A percentile compares a stretch with the other conserved stretches of the same genome.
These are phyloP conservation scores for Hirundichthys speculiger DNA, from an alignment of 2,113 vertebrate species.

Conservation along the genomic window DNA sequence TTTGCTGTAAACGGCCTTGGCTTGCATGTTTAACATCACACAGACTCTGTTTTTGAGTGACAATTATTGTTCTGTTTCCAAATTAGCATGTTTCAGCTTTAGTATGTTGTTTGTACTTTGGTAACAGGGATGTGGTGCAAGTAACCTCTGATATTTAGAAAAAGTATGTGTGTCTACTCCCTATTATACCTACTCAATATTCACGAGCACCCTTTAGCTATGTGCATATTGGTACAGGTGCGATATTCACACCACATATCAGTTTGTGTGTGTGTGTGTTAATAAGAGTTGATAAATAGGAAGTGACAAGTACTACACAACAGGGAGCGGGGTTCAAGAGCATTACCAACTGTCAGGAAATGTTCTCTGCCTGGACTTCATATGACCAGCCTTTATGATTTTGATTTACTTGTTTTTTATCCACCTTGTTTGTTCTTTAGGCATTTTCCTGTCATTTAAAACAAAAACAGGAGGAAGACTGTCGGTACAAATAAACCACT, in stretches of 20 bases:
- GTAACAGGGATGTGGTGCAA: constrained; percentile 9
- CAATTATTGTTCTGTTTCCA: constrained; percentile 20
- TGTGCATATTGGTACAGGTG: constrained; percentile 54
- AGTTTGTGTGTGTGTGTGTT: constrained; percentile 26
- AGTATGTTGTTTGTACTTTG: constrained; percentile 13
- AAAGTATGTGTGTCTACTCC: constrained; percentile 1
- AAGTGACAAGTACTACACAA: constrained; percentile 40
- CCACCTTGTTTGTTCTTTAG: neutral
- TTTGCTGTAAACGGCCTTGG: constrained; percentile 25
- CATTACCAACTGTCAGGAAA: constrained; percentile 48
- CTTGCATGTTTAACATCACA: constrained; percentile 35
- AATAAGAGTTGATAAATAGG: constrained; percentile 55
- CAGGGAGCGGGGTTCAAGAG: constrained; percentile 44
- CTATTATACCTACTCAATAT: constrained; percentile 27
- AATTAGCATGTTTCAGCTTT: constrained; percentile 12
- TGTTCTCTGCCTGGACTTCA: constrained; percentile 10
- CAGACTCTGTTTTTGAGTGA: neutral
- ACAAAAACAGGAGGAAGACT: no score
- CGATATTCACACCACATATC: constrained; percentile 55
- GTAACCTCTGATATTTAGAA: neutral
- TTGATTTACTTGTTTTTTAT: constrained; percentile 16
- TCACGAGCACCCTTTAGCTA: constrained; percentile 39
- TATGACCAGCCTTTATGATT: constrained; percentile 3
- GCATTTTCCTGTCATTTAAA: constrained; percentile 8
- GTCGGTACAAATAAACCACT: neutral